These are phyloP conservation scores for Panthera uncia DNA, from an alignment of 2,113 vertebrate genomes.

Conservation along the genomic window DNA sequence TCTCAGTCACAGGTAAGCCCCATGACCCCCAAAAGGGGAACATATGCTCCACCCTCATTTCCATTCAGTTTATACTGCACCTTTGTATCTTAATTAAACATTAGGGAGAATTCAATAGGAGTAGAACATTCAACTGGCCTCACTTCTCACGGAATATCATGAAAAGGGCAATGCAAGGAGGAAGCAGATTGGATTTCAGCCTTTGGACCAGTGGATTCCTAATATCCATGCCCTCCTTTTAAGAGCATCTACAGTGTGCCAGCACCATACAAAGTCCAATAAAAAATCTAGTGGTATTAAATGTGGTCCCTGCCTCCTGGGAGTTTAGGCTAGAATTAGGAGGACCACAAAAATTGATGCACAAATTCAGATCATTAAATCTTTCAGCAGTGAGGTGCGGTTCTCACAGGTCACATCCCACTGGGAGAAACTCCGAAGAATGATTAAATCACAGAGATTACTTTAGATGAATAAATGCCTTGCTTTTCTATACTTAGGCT, in stretches of 20 bases:
- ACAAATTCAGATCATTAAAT: background rate
- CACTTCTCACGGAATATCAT: background rate
- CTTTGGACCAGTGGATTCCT: background rate
- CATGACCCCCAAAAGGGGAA: background rate
- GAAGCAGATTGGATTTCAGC: background rate
- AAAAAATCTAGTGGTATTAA: background rate
- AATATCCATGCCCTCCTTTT: fast-evolving
- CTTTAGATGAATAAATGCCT: background rate
- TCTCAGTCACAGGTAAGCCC: background rate
- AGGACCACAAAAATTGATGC: background rate
- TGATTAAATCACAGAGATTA: background rate
- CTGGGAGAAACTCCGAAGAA: background rate
- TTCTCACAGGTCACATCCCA: background rate
- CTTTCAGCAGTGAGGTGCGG: background rate
- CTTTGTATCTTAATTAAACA: background rate
- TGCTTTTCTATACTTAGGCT: background rate
- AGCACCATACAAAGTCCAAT: too few species aligned
- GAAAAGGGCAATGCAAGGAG: background rate
- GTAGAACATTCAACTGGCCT: background rate
- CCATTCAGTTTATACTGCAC: background rate
- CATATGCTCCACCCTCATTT: background rate
- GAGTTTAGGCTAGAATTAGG: background rate
- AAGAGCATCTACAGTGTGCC: background rate
- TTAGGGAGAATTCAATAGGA: fast-evolving
- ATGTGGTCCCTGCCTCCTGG: background rate